phyloP scores from a whole-genome alignment of 2,113 vertebrate genomes.

The Calidris pugnax region DNA sequence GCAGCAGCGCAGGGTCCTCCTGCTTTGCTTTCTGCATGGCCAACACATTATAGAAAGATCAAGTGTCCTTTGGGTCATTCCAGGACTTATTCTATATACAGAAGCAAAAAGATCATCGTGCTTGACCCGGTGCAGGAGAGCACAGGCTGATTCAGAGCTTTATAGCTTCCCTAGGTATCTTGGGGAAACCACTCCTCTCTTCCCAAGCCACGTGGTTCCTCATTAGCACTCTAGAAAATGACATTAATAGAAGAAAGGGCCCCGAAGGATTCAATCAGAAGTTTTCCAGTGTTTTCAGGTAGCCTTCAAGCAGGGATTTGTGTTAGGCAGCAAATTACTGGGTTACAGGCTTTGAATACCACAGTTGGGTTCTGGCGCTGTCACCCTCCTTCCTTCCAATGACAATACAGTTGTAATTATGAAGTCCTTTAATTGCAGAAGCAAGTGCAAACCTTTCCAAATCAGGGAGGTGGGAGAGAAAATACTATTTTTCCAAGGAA shows the following conservation, averaged over 20 bases:
- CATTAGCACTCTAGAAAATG: not conserved
- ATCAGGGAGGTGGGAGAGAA: not conserved
- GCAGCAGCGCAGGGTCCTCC: no score
- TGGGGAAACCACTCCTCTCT: slow-evolving; percentile 45
- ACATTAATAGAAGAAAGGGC: not conserved
- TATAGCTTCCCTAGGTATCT: not conserved
- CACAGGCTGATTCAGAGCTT: not conserved
- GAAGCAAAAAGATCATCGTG: not conserved
- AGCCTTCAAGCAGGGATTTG: not conserved
- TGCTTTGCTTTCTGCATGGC: not conserved
- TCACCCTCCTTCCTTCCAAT: not conserved
- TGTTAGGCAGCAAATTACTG: not conserved
- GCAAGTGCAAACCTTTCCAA: not conserved
- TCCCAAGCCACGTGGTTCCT: not conserved
- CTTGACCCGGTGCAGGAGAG: not conserved
- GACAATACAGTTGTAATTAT: not conserved
- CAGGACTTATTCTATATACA: not conserved
- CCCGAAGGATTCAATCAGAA: slow-evolving; percentile 32
- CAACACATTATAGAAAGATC: not conserved
- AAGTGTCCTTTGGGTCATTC: not conserved
- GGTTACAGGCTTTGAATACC: not conserved
- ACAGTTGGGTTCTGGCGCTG: not conserved
- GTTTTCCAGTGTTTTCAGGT: slow-evolving; percentile 27
- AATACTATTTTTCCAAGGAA: not conserved
- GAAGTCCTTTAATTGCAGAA: not conserved